Base-by-base conservation (phyloP, 2,888 invertebrate genomes). In the Meiosimyza decipiens region DNA sequence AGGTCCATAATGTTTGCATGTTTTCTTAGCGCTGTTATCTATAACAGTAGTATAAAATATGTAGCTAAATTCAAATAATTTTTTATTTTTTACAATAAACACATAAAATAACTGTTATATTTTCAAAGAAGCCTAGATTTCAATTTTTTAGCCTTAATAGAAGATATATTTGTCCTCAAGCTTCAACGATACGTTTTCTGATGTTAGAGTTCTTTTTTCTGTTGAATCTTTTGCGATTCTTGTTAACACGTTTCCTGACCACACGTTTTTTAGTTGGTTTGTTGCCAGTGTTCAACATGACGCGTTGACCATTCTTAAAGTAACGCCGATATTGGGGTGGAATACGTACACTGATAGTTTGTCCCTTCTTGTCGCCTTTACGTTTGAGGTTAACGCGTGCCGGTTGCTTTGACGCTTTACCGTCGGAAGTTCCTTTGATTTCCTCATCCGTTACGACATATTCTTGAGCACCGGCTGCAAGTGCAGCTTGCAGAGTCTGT, bases 271-370 rank as follows among this genome's bases (percentile, higher is more conserved):
- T 82, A 60, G 9, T 62, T 11, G 79, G 77, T 2, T 80, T 77
- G 6, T 51, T 62, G 52, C 11, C 15, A 12, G 62, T 64, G 68
- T 81, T 83, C 22, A 85, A 71, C 79, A 81, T 78, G n/a, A 83
- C 80, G 62, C 80, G 82, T 68, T 83, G 84, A 6, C 85, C 85
- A 59, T 82, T 83, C 75, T 82, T 81, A 76, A 85, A 86, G 74
- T 83, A 84, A 60, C 80, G 80, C 12, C 82, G 79, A 60, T 85
- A 85, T 13, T 82, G 79, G 3, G 81, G 80, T 2, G 85, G 85
- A 15, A 86, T 78, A 1, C 84, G 80, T 1, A 86, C 81, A 52
- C 80, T 81, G 52, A 85, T 75, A 65, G 77, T 63, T 71, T 85
- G 80, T 3, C 78, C 82, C 15, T 79, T 80, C 7, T 82, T 80